These are phyloP conservation scores for Didymodactylos carnosus DNA, from an alignment of 2,888 invertebrate species.

Conservation along the genomic window DNA sequence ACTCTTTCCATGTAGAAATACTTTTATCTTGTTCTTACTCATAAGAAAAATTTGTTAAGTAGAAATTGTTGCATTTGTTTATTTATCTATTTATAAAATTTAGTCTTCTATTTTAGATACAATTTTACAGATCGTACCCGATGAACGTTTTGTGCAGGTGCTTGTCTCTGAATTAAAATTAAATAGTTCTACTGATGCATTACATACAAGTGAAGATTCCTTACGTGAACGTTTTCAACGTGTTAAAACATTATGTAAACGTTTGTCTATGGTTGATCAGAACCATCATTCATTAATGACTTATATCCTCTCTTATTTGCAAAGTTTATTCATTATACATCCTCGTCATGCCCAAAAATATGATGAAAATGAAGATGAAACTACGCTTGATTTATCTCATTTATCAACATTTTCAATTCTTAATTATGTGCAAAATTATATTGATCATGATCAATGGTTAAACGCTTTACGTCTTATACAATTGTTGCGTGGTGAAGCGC, in stretches of 20 bases:
- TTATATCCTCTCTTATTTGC: constrained; percentile 12
- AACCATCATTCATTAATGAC: constrained; percentile 9
- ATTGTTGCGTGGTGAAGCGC: constrained; percentile 5
- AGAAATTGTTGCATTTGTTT: too few species aligned
- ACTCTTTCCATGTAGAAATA: too few species aligned
- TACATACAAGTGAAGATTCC: background rate
- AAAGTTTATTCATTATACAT: constrained; percentile 9
- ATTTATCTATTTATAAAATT: too few species aligned
- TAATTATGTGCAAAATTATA: constrained; percentile 9
- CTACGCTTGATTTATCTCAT: background rate
- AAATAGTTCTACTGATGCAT: background rate
- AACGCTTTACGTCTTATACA: constrained; percentile 11
- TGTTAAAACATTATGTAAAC: constrained; percentile 5
- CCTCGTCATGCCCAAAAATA: background rate
- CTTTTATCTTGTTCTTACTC: too few species aligned
- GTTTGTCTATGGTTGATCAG: constrained; percentile 3
- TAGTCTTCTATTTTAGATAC: too few species aligned
- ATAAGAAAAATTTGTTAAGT: too few species aligned
- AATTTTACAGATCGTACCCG: background rate
- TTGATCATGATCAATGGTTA: constrained; percentile 8
- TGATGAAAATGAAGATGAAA: background rate
- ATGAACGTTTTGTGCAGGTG: background rate
- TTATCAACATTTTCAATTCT: constrained; percentile 7
- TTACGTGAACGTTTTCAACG: background rate
- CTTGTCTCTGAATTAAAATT: background rate